These are phyloP conservation scores for Corbicula japonica DNA, from an alignment of 2,888 invertebrate genomes.

Conservation along the genomic window DNA sequence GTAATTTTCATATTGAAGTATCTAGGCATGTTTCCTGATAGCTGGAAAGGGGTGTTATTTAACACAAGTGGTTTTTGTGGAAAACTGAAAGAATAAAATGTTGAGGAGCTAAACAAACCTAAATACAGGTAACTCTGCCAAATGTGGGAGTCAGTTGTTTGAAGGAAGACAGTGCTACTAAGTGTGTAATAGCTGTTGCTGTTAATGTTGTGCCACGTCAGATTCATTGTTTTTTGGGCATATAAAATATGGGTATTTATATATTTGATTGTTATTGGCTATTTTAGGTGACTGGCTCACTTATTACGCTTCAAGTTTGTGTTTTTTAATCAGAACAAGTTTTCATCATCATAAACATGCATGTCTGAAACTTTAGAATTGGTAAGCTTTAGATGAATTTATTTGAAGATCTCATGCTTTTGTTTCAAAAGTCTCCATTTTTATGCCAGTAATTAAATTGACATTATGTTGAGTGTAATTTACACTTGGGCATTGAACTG, in stretches of 20 bases:
- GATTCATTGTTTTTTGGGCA: background rate
- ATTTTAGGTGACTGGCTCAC: conserved; percentile 23
- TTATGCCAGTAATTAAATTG: background rate
- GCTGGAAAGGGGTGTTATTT: background rate
- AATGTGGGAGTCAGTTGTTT: background rate
- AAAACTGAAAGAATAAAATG: too few species aligned
- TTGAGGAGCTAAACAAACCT: too few species aligned
- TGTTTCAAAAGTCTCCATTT: background rate
- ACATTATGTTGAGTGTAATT: too few species aligned
- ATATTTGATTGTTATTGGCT: conserved; percentile 15
- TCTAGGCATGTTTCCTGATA: background rate
- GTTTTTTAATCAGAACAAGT: conserved; percentile 1
- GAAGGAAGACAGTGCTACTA: background rate
- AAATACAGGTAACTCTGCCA: background rate
- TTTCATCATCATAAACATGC: too few species aligned
- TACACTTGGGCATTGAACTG: too few species aligned
- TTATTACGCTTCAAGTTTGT: background rate
- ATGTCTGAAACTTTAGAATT: background rate
- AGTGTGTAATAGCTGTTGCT: background rate
- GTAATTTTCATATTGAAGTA: background rate
- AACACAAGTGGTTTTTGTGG: background rate
- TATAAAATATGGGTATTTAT: conserved; percentile 13
- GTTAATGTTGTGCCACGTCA: conserved; percentile 9
- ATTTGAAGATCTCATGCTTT: too few species aligned
- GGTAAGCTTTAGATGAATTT: too few species aligned